Evolutionary conservation across 2,888 invertebrate species (phyloP).

Genomic region (Scaptomyza reducta): DNA sequence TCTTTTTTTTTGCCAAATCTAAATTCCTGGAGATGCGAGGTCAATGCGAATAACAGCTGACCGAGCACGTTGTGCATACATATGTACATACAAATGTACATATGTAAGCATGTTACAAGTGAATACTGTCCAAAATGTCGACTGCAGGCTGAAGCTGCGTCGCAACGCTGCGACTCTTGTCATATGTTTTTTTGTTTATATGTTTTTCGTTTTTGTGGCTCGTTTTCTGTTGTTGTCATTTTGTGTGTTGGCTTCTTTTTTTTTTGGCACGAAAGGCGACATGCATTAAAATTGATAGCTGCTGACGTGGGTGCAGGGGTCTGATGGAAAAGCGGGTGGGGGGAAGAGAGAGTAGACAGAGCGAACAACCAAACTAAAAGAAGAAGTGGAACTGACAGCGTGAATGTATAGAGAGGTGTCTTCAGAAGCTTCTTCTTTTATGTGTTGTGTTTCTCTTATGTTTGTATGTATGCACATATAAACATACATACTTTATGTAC

Average conservation of each 20-base stretch:
- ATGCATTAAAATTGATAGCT: constrained; percentile 61
- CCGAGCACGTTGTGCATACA: constrained; percentile 7
- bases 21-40: too few relatives aligned
- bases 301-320: constrained; percentile 27
- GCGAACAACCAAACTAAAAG: constrained; percentile 18
- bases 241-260: constrained; percentile 3
- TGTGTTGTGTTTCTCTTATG: constrained; percentile 1
- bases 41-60: constrained; percentile 51
- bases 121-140: constrained; percentile 11
- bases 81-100: constrained; percentile 1
- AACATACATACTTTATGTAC: background rate
- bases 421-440: constrained; percentile 39
- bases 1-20: background rate
- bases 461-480: constrained; percentile 6
- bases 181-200: constrained; percentile 55
- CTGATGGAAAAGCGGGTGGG: background rate
- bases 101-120: background rate
- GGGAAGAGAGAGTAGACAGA: background rate
- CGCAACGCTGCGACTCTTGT: constrained; percentile 28
- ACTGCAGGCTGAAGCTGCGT: constrained; percentile 34
- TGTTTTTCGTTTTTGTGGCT: constrained; percentile 29
- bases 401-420: constrained; percentile 28
- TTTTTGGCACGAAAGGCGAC: constrained; percentile 60
- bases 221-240: constrained; percentile 23
- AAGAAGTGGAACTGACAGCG: constrained; percentile 55